Percentiles rank a stretch among this genome's conserved stretches.
These are phyloP conservation scores for Ceuthmochares aereus DNA, from an alignment of 2,113 vertebrate species.

Conservation along the genomic window DNA sequence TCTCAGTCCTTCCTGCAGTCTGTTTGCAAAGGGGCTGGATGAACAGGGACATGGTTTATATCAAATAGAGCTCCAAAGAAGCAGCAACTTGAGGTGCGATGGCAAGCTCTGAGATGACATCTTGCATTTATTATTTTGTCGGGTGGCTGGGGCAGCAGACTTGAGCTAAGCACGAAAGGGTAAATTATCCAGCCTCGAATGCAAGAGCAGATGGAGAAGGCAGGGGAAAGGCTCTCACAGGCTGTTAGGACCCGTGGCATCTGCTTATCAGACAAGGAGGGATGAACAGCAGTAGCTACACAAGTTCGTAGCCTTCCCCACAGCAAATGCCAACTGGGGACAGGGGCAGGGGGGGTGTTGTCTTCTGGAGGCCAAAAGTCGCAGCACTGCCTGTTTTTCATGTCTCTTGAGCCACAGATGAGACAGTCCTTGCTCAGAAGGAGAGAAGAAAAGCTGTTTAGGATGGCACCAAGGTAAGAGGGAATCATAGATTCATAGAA, in stretches of 20 bases:
- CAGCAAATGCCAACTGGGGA: not conserved
- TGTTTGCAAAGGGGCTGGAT: rapidly evolving
- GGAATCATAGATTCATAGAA: no score
- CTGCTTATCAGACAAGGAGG: not conserved
- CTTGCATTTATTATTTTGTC: not conserved
- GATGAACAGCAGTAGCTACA: not conserved
- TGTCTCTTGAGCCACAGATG: not conserved
- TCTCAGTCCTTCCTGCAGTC: not conserved
- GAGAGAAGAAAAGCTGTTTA: not conserved
- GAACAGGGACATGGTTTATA: not conserved
- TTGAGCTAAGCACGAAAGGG: no score
- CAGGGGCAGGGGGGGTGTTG: not conserved
- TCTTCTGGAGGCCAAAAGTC: not conserved
- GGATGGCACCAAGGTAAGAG: not conserved
- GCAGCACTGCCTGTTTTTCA: not conserved
- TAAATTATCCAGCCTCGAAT: not conserved
- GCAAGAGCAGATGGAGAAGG: not conserved
- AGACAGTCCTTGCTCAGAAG: not conserved
- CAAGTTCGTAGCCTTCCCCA: not conserved
- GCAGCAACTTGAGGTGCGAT: rapidly evolving
- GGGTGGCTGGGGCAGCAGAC: rapidly evolving
- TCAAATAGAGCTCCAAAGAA: not conserved
- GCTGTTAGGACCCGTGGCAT: not conserved
- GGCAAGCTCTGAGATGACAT: not conserved
- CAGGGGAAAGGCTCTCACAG: not conserved